phyloP scores from a whole-genome alignment of 1,140 invertebrate species.

The roundworm (Caenorhabditis elegans) region DNA sequence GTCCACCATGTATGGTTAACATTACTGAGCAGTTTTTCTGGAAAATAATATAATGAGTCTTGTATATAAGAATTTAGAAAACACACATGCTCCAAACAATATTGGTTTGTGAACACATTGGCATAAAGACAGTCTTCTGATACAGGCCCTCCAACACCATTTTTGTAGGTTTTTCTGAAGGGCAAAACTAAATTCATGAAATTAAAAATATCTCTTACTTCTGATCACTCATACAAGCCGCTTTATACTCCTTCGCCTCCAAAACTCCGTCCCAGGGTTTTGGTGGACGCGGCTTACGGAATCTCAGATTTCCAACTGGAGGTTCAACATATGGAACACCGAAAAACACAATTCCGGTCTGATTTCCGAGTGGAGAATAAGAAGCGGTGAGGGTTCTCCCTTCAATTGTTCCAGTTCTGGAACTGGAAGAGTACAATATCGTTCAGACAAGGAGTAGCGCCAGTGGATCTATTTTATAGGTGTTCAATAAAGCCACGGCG shows the following conservation, averaged over 20 bases:
- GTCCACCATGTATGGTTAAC: slow-evolving; percentile 38
- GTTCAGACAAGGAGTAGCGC: too few species aligned
- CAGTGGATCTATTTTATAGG: too few species aligned
- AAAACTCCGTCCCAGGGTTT: background rate
- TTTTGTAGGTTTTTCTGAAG: slow-evolving; percentile 37
- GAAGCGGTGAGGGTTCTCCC: background rate
- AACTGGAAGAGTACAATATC: too few species aligned
- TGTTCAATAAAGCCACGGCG: too few species aligned
- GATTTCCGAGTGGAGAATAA: background rate
- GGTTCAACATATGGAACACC: slow-evolving; percentile 3
- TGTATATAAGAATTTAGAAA: background rate
- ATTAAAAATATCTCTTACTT: too few species aligned
- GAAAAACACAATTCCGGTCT: background rate
- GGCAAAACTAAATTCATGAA: too few species aligned
- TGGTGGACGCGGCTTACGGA: background rate
- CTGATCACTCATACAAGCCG: slow-evolving; percentile 23
- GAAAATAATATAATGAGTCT: background rate
- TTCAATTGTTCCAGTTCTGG: background rate
- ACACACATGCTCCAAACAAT: background rate
- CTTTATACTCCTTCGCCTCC: background rate
- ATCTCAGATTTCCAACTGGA: background rate
- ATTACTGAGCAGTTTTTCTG: slow-evolving; percentile 38
- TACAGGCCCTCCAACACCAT: background rate
- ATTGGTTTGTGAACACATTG: slow-evolving; percentile 23
- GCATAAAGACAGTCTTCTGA: slow-evolving; percentile 39